Evolutionary conservation across 2,113 vertebrate species (phyloP).

Genomic region (Ameiurus melas): DNA sequence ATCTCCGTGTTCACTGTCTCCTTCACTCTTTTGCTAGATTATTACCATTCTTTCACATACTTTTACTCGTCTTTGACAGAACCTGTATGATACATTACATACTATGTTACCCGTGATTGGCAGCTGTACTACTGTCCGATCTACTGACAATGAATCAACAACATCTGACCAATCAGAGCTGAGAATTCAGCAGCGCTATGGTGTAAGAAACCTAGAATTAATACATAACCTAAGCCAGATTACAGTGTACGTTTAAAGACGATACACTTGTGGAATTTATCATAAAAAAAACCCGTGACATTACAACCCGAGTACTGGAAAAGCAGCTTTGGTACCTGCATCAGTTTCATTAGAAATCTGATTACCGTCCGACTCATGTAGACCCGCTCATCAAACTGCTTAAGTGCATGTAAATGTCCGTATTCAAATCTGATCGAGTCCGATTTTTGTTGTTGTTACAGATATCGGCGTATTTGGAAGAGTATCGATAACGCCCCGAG

Average conservation of each 20-base stretch:
- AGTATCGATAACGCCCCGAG: background rate
- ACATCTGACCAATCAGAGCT: background rate
- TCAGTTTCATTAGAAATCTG: background rate
- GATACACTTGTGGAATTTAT: too few relatives aligned
- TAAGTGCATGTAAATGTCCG: background rate
- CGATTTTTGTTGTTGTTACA: background rate
- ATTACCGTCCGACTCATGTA: background rate
- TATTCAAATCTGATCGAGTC: background rate
- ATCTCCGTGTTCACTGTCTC: background rate
- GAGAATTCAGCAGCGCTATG: background rate
- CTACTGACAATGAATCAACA: background rate
- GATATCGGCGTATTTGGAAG: background rate
- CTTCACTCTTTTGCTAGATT: constrained; percentile 19
- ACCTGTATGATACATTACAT: too few relatives aligned
- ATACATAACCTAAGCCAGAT: too few relatives aligned
- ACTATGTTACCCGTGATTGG: too few relatives aligned
- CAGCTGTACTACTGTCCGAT: too few relatives aligned
- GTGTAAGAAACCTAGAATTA: background rate
- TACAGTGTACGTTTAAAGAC: too few relatives aligned
- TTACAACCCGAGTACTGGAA: background rate
- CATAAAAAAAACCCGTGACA: too few relatives aligned
- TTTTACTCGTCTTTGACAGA: too few relatives aligned
- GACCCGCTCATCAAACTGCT: background rate
- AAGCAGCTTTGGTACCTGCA: background rate
- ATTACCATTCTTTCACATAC: background rate